phyloP scores from a whole-genome alignment of 2,888 invertebrate species.

The Dorcus hopei region DNA sequence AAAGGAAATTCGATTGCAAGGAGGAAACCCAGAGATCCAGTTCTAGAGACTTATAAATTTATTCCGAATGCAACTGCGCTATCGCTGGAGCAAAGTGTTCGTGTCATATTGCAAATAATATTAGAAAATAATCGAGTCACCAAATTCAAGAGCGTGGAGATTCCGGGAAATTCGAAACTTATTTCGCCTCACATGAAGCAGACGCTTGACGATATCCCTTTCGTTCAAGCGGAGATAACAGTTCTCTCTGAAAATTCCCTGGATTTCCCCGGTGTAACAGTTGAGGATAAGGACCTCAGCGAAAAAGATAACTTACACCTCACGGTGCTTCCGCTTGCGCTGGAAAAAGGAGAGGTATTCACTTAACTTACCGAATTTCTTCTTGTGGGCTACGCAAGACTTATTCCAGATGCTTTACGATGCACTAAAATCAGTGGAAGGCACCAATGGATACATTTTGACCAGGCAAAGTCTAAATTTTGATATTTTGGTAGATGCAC shows the following conservation, averaged over 20 bases:
- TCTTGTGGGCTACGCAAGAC: too few relatives aligned
- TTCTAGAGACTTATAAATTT: slow-evolving; percentile 73
- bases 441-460: not conserved
- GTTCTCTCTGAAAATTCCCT: slow-evolving; percentile 53
- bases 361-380: too few relatives aligned
- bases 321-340: too few relatives aligned
- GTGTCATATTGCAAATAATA: slow-evolving; percentile 65
- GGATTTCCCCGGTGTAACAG: slow-evolving; percentile 50
- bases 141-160: slow-evolving; percentile 62
- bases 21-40: slow-evolving; percentile 65
- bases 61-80: slow-evolving; percentile 55
- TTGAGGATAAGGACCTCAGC: not conserved
- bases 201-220: slow-evolving; percentile 64
- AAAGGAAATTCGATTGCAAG: slow-evolving; percentile 58
- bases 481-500: not conserved
- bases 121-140: slow-evolving; percentile 66
- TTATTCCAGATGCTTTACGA: not conserved
- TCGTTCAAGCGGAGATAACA: slow-evolving; percentile 65
- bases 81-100: slow-evolving; percentile 45
- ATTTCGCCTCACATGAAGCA: slow-evolving; percentile 56
- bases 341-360: too few relatives aligned
- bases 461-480: not conserved
- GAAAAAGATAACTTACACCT: not conserved
- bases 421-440: not conserved
- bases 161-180: slow-evolving; percentile 8